A percentile compares a stretch with the other conserved stretches of the same genome.
These are phyloP conservation scores for Agelas oroides DNA, from an alignment of 37 sponge, comb jelly and placozoan genomes.

Conservation along the genomic window DNA sequence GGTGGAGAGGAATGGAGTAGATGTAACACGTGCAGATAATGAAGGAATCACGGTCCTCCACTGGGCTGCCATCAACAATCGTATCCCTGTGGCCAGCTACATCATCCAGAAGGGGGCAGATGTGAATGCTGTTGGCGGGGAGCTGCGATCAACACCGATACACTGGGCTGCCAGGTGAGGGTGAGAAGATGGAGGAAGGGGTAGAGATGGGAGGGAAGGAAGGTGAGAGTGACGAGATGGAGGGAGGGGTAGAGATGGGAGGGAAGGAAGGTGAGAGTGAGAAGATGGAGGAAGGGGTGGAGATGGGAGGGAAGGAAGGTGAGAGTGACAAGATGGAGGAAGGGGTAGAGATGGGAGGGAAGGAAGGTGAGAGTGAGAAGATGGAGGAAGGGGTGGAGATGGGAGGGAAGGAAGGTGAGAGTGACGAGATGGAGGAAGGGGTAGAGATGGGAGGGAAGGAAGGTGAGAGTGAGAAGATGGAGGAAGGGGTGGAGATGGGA, in stretches of 20 bases:
- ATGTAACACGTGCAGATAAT: conserved; percentile 70
- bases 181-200: too few relatives aligned
- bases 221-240: too few relatives aligned
- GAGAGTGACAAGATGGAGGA: too few relatives aligned
- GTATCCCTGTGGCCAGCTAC: conserved; percentile 87
- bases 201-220: conserved; percentile 31
- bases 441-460: background rate
- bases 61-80: conserved; percentile 98
- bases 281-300: background rate
- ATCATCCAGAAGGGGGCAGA: conserved; percentile 92
- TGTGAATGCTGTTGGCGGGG: conserved; percentile 90
- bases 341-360: background rate
- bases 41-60: conserved; percentile 92
- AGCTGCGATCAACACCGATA: conserved; percentile 82
- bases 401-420: conserved; percentile 31
- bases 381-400: background rate
- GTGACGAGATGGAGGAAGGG: too few relatives aligned
- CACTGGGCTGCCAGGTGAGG: conserved; percentile 97
- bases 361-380: too few relatives aligned
- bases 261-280: conserved; percentile 74
- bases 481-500: conserved; percentile 25
- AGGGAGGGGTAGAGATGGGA: background rate
- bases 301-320: conserved; percentile 26
- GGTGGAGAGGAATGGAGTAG: conserved; percentile 76
- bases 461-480: too few relatives aligned